Conservation (phyloP, 2,888 invertebrate species). For the Ichneumoninae sp. region DNA sequence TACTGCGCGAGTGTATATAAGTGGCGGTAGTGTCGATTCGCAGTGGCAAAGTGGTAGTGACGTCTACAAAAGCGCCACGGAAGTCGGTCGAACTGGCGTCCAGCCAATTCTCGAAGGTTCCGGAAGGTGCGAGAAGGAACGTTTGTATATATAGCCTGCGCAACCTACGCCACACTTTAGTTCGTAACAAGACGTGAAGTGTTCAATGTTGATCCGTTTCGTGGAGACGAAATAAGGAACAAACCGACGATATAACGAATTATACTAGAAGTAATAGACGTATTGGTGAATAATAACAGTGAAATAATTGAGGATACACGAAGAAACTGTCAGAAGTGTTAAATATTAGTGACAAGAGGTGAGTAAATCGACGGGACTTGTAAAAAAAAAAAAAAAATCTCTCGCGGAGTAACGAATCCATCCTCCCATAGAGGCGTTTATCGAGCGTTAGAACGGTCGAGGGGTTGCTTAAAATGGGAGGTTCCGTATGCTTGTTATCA, state of each 20-base stretch:
- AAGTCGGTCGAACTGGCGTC: slow-evolving; percentile 71
- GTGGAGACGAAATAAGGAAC: slow-evolving; percentile 17
- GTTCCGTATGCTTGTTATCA: slow-evolving; percentile 30
- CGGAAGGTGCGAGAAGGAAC: slow-evolving; percentile 87
- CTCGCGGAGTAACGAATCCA: not conserved
- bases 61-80: slow-evolving; percentile 71
- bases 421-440: not conserved
- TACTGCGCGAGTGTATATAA: slow-evolving; percentile 22
- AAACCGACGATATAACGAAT: slow-evolving; percentile 27
- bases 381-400: not conserved
- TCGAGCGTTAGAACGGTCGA: slow-evolving; percentile 10
- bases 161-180: slow-evolving; percentile 85
- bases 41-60: slow-evolving; percentile 30
- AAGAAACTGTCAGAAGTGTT: slow-evolving; percentile 26
- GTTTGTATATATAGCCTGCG: slow-evolving; percentile 87
- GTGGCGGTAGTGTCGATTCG: slow-evolving; percentile 29
- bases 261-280: slow-evolving; percentile 12
- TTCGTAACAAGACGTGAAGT: slow-evolving; percentile 77
- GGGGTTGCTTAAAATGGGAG: slow-evolving; percentile 40
- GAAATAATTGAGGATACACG: slow-evolving; percentile 3
- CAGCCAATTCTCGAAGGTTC: slow-evolving; percentile 87
- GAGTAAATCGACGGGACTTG: slow-evolving; percentile 9
- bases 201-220: slow-evolving; percentile 20
- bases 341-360: slow-evolving; percentile 47
- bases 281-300: slow-evolving; percentile 19